Base-by-base conservation (phyloP, 2,888 invertebrate genomes). In the Baronia brevicornis region DNA sequence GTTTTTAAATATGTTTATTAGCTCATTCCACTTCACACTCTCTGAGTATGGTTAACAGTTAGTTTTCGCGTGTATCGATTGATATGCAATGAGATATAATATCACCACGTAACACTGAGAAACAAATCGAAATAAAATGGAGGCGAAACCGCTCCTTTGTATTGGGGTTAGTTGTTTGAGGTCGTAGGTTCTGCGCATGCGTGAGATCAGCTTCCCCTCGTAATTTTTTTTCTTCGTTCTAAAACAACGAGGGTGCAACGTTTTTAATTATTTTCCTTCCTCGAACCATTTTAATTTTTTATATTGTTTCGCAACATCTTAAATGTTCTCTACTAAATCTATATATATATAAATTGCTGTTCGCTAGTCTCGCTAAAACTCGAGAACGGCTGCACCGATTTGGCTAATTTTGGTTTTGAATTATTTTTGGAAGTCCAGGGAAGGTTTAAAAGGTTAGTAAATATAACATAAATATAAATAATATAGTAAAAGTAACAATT, bases 111-210 rank as follows among this genome's bases (percentile, higher is more conserved):
- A 39, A 59, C 59, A 61, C 51, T 57, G 50, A 41, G 53, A 58
- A 61, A 63, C 59, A 61, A 44, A 45, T 44, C 41, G 52, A 74
- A 69, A 62, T 70, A 82, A 82, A 73, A 82, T 80, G 80, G 78
- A 57, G 74, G 68, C 57, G 39, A 37, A 41, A 35, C n/a, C 39
- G 44, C 48, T 46, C 45, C 47, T 41, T 46, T 41, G 47, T 49
- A 58, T 68, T 68, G 60, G 70, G 74, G 72, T 74, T 71, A 70
- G 60, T 44, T 30, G 28, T 23, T 14, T 49, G 28, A 44, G 46
- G 39, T 38, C 54, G 43, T 37, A 31, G 12, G 27, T 10, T 17
- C 2, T 27, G 47, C 65, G 80, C 80, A 66, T 71, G 80, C 78
- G 79, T 43, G 39, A 5, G 17, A 5, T 41, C 41, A 46, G 49